Base-by-base conservation (phyloP, 2,797 vertebrate species). In the Arrhamphus sclerolepis region DNA sequence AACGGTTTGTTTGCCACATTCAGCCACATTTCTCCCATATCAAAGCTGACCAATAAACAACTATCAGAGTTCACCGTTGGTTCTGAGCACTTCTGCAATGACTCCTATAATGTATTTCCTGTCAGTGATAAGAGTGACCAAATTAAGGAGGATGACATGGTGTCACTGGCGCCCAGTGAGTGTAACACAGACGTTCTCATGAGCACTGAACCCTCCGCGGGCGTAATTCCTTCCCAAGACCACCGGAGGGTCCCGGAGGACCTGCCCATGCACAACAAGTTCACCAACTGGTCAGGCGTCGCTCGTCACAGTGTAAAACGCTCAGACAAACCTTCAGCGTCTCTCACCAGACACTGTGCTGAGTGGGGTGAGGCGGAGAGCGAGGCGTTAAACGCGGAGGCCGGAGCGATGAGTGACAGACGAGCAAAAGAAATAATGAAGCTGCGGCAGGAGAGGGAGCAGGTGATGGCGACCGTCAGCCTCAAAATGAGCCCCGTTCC, bases 241-340 rank as follows among this genome's bases (percentile, higher is more conserved):
- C 48, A 41, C 18, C 75, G 20, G 5, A 46, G 44, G 24, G 46
- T 89, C 34, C 93, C 94, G 1, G 87, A 93, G 47, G 86, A 93
- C 75, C 83, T 98, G 7, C 96, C 96, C 0, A 7, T 95, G 49
- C 97, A 97, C 90, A 97, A 98, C 59, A 97, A 98, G 79, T 97
- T 96, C 68, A 95, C 86, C 62, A 93, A 95, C 83, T 98, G 96
- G 96, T 93, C 92, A 0, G 96, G 96, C 34, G 92, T 98, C 44
- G 89, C 28, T 2, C 28, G 16, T 5, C 20, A 70, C 66, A 70
- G 41, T 20, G 13, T 81, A 4, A 80, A 83, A 0, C 67, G 67
- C 17, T 72, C 69, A 9, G 51, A 29, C 38, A 84, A 57, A 21
- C n/a, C 3, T 31, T 14, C 31, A n/a, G 0, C 53, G 0, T 19